Conservation (phyloP, 2,797 vertebrate species). For the Sebastes hubbsi region DNA sequence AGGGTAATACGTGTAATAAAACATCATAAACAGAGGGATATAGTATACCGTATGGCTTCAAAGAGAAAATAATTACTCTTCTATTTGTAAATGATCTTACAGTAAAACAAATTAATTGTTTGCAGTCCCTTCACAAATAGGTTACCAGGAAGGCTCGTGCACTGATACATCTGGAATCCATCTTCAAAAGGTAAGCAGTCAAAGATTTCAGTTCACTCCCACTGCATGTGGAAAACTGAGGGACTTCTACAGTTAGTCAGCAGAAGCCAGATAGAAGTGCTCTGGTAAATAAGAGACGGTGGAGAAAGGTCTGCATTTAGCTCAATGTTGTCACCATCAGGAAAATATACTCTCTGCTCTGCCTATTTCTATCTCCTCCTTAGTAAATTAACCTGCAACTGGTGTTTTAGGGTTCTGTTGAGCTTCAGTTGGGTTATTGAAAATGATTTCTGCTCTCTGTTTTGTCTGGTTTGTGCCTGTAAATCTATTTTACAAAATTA, state of each 20-base stretch:
- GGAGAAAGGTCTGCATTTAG: conserved; percentile 8
- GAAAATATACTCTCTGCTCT: background rate
- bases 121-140: background rate
- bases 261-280: background rate
- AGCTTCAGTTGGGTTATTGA: conserved; percentile 17
- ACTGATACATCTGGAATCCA: too few species aligned
- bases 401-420: background rate
- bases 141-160: background rate
- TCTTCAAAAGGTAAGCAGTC: too few species aligned
- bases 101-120: conserved; percentile 6
- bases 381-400: background rate
- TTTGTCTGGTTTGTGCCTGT: conserved; percentile 17
- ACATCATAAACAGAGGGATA: too few species aligned
- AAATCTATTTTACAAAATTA: conserved; percentile 40
- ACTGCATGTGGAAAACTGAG: background rate
- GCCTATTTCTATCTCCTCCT: background rate
- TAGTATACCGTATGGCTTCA: too few species aligned
- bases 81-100: conserved; percentile 3
- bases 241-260: background rate
- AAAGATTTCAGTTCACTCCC: too few species aligned
- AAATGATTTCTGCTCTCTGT: conserved; percentile 16
- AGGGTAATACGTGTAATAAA: too few species aligned
- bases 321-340: background rate
- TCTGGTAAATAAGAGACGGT: conserved; percentile 1
- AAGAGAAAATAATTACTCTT: too few species aligned